phyloP scores from a whole-genome alignment of 2,888 invertebrate genomes.

The Melanostoma scalare region DNA sequence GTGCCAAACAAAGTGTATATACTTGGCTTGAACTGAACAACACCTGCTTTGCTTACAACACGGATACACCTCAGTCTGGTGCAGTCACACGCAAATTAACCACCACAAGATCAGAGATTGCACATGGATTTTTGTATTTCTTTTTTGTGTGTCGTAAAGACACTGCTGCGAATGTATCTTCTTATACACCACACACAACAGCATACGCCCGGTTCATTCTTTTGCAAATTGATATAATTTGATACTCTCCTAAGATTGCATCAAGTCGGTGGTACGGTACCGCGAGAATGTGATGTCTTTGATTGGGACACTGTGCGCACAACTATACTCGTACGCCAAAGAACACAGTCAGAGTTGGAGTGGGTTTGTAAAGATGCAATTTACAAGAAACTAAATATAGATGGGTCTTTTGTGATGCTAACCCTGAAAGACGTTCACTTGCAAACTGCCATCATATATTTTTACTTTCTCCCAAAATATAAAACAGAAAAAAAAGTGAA shows the following conservation, averaged over 20 bases:
- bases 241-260: conserved; percentile 59
- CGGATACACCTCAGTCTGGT: conserved; percentile 53
- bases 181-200: conserved; percentile 9
- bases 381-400: not conserved
- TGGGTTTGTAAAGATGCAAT: not conserved
- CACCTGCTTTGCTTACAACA: conserved; percentile 66
- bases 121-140: conserved; percentile 22
- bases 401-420: conserved; percentile 1
- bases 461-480: conserved; percentile 58
- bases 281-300: conserved; percentile 1
- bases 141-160: conserved; percentile 48
- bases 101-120: conserved; percentile 53
- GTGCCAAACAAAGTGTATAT: conserved; percentile 4
- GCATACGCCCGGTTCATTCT: conserved; percentile 22
- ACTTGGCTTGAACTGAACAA: conserved; percentile 27
- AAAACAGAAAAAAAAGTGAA: conserved; percentile 18
- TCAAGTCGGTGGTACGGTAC: conserved; percentile 30
- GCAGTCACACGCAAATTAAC: conserved; percentile 64
- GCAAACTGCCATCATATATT: not conserved
- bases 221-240: conserved; percentile 58
- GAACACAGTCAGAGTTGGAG: not conserved
- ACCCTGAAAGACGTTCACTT: conserved; percentile 54
- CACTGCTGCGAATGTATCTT: conserved; percentile 53
- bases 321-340: not conserved
- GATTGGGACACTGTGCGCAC: conserved; percentile 10